Percentiles rank a stretch among this genome's conserved stretches.
Conservation (phyloP, 2,888 invertebrate species). For the Stenodera caucasica region DNA sequence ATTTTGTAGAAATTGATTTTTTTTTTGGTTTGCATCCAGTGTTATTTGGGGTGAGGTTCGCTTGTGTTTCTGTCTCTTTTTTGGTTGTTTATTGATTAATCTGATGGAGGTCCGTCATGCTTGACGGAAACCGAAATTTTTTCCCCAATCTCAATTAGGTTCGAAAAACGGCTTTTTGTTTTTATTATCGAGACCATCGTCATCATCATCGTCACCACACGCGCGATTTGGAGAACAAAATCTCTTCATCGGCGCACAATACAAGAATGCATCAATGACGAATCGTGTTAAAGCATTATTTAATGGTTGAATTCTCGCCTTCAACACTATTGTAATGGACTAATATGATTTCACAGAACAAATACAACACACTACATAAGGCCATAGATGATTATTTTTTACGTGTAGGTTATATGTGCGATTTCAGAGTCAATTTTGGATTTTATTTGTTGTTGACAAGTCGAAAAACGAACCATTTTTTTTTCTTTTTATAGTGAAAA, state of each 20-base stretch:
- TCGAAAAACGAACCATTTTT: too few relatives aligned
- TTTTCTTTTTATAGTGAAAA: too few relatives aligned
- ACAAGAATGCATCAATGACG: constrained; percentile 23
- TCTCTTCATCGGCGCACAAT: constrained; percentile 14
- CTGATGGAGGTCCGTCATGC: too few relatives aligned
- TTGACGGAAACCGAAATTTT: too few relatives aligned
- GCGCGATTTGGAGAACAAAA: constrained; percentile 15
- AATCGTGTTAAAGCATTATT: constrained; percentile 25
- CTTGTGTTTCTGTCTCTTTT: too few relatives aligned
- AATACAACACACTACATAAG: constrained; percentile 12
- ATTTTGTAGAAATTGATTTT: too few relatives aligned
- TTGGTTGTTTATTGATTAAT: too few relatives aligned
- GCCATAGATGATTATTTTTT: background rate
- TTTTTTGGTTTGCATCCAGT: constrained; percentile 9
- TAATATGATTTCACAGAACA: constrained; percentile 23
- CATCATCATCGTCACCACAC: background rate
- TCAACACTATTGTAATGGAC: constrained; percentile 20
- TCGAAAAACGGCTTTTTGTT: background rate
- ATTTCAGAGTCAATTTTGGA: background rate
- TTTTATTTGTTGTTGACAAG: constrained; percentile 1
- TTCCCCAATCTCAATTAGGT: background rate
- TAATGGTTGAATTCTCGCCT: constrained; percentile 22
- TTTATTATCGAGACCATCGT: too few relatives aligned
- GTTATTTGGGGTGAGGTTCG: too few relatives aligned
- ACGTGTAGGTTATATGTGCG: background rate